A percentile compares a stretch with the other conserved stretches of the same genome.
Evolutionary conservation across 2,113 vertebrate genomes (phyloP).

Genomic region (human): GRCh38 chr6:89991001-89991500

Average conservation of each 20-base stretch:
- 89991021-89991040: not conserved
- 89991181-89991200: not conserved
- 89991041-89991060: not conserved
- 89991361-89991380: not conserved
- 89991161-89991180: not conserved
- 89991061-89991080: not conserved
- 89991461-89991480: too few species aligned
- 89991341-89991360: not conserved
- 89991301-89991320: conserved; percentile 2
- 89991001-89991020: not conserved
- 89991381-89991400: not conserved
- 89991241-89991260: not conserved
- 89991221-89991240: not conserved
- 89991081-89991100: conserved; percentile 15
- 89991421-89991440: not conserved
- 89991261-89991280: not conserved
- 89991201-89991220: not conserved
- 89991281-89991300: not conserved
- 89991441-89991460: not conserved
- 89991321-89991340: not conserved
- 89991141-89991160: not conserved
- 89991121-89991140: not conserved
- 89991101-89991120: not conserved
- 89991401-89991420: not conserved
- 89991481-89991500: not conserved